A percentile compares a stretch with the other conserved stretches of the same genome.
phyloP scores from a whole-genome alignment of 1,140 invertebrate genomes.

The Meloidogyne floridensis region DNA sequence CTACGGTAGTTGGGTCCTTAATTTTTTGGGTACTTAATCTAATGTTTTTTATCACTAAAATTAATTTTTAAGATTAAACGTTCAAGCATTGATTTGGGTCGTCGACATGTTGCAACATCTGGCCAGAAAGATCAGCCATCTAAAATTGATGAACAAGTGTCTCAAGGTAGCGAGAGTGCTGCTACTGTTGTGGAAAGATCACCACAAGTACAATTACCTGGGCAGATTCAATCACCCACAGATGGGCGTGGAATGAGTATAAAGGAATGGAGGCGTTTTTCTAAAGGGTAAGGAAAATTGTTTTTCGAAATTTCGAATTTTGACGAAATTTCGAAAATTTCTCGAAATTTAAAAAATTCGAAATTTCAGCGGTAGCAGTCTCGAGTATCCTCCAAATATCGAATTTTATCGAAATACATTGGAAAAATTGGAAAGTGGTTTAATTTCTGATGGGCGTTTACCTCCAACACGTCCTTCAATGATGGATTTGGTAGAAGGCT shows the following conservation, averaged over 20 bases:
- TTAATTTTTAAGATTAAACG: constrained; percentile 6
- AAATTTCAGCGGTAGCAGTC: constrained; percentile 52
- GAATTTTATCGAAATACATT: constrained; percentile 65
- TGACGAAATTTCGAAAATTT: constrained; percentile 6
- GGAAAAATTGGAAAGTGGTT: constrained; percentile 42
- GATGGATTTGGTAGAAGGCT: constrained; percentile 57
- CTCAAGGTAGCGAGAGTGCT: constrained; percentile 9
- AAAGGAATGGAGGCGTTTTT: constrained; percentile 18
- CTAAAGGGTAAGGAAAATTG: constrained; percentile 13
- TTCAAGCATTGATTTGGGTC: constrained; percentile 19
- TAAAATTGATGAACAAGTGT: constrained; percentile 4
- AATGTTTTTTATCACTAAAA: neutral
- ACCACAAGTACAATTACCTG: neutral
- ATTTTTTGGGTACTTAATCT: too few relatives aligned
- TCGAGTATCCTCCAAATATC: constrained; percentile 63
- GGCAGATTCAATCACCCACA: neutral
- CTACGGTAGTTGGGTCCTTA: too few relatives aligned
- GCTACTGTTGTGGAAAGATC: neutral
- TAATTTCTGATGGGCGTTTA: neutral
- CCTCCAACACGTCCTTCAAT: constrained; percentile 53
- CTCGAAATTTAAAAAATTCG: neutral
- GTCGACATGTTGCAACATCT: constrained; percentile 11
- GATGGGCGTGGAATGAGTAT: neutral
- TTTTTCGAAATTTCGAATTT: too few relatives aligned
- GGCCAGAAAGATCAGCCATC: constrained; percentile 15